Percentiles rank a stretch among this genome's conserved stretches.
These are phyloP conservation scores for Muschampia plurimacula DNA, from an alignment of 2,888 invertebrate species.

Conservation along the genomic window DNA sequence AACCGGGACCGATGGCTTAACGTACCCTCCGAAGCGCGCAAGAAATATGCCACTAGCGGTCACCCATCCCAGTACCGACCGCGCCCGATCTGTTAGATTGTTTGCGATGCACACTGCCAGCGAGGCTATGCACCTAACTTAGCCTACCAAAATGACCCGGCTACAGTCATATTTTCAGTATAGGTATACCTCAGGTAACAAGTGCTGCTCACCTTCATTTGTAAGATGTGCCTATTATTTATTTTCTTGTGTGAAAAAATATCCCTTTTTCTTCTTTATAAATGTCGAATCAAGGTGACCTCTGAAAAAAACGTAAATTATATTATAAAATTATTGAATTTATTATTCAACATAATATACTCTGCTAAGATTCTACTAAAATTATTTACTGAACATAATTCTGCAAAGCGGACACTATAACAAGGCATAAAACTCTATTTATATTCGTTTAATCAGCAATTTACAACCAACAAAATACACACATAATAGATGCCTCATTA, in stretches of 20 bases:
- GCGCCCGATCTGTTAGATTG: too few relatives aligned
- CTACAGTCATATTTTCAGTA: too few relatives aligned
- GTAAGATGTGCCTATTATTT: conserved; percentile 45
- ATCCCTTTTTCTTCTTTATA: conserved; percentile 76
- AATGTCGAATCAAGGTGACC: conserved; percentile 74
- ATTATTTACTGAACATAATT: conserved; percentile 23
- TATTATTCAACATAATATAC: conserved; percentile 17
- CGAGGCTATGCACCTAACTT: too few relatives aligned
- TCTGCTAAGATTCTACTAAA: conserved; percentile 18
- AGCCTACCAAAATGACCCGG: too few relatives aligned
- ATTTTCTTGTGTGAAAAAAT: conserved; percentile 69
- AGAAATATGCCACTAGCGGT: too few relatives aligned
- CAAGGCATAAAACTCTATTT: background rate
- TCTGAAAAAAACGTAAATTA: conserved; percentile 59
- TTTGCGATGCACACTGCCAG: too few relatives aligned
- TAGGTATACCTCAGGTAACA: background rate
- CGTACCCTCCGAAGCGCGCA: too few relatives aligned
- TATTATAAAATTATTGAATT: conserved; percentile 7
- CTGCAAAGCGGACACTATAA: conserved; percentile 24
- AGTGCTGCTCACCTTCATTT: conserved; percentile 52
- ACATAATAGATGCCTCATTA: background rate
- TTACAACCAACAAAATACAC: background rate
- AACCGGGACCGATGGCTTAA: too few relatives aligned
- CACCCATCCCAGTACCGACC: too few relatives aligned
- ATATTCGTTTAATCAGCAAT: conserved; percentile 3